Evolutionary conservation across 2,797 vertebrate species (phyloP).

Genomic region (Staurois parvus): DNA sequence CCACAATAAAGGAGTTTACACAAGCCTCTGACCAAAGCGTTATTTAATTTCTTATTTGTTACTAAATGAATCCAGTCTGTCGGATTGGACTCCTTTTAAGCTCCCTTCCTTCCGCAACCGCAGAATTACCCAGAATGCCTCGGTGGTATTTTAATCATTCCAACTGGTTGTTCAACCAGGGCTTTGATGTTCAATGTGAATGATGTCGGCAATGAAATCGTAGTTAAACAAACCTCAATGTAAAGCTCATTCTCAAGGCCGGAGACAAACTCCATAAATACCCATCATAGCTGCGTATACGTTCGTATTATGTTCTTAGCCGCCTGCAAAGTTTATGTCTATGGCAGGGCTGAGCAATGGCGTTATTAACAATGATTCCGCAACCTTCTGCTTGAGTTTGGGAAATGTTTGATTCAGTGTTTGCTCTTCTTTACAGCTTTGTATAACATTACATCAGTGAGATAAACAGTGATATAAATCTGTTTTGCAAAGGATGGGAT

Average conservation of each 20-base stretch:
- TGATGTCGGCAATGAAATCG: conserved; percentile 57
- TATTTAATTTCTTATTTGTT: conserved; percentile 27
- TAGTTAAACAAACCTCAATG: conserved; percentile 40
- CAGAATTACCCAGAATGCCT: conserved; percentile 27
- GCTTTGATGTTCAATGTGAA: conserved; percentile 55
- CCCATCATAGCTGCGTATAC: conserved; percentile 33
- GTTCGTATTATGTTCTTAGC: conserved; percentile 22
- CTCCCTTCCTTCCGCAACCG: conserved; percentile 3
- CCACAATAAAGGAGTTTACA: conserved; percentile 6
- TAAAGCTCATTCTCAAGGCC: conserved; percentile 64
- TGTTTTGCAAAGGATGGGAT: conserved; percentile 68
- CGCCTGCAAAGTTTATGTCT: conserved; percentile 56
- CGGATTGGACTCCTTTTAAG: conserved; percentile 1
- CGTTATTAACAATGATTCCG: conserved; percentile 73
- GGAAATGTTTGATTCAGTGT: conserved; percentile 76
- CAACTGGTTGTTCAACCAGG: conserved; percentile 2
- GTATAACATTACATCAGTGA: conserved; percentile 70
- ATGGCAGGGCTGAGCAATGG: conserved; percentile 62
- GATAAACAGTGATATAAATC: conserved; percentile 70
- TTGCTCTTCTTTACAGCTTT: conserved; percentile 74
- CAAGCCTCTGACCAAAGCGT: conserved; percentile 12
- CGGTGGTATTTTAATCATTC: conserved; percentile 54
- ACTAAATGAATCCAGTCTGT: conserved; percentile 24
- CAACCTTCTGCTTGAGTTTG: conserved; percentile 71
- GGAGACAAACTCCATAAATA: conserved; percentile 56